Base-by-base conservation (phyloP, 2,888 invertebrate genomes). In the Lepidocyrtoides sp. region DNA sequence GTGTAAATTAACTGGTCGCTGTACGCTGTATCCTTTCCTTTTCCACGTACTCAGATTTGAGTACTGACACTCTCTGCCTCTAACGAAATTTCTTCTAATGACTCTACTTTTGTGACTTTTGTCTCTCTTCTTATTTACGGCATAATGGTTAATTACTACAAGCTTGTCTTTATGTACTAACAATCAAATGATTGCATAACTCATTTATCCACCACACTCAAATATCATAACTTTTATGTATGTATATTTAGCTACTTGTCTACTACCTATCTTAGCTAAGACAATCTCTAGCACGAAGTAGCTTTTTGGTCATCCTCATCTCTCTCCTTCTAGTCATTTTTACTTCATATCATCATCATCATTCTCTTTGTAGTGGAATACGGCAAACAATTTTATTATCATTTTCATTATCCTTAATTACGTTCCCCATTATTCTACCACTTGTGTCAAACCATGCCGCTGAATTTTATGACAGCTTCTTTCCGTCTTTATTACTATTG, bases 371-470 rank as follows among this genome's bases (percentile, higher is more conserved):
- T 12, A 7, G 5, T 20, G 17, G 29, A 29, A 14, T 36, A 17
- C 14, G 17, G 17, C 8, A 36, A 12, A 17, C n/a, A 32, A 36
- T 69, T 5, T 69, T n/a, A 41, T 69, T 23, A 72, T 72, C 20
- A 72, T 20, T 23, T 23, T 69, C 60, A 60, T 60, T 17, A 66
- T 23, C 23, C 41, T 23, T 72, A 72, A 72, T 72, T 72, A 23
- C 12, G 3, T 72, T 72, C 41, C n/a, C 72, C 72, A 72, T 72
- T 72, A 72, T 23, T n/a, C n/a, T n/a, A n/a, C n/a, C n/a, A n/a
- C n/a, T n/a, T n/a, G n/a, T n/a, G n/a, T n/a, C n/a, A n/a, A n/a
- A n/a, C n/a, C n/a, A n/a, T n/a, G n/a, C n/a, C n/a, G n/a, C n/a
- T n/a, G n/a, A n/a, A n/a, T n/a, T n/a, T n/a, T n/a, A n/a, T n/a